phyloP scores from a whole-genome alignment of 2,113 vertebrate species.

The Xerus inauris region DNA sequence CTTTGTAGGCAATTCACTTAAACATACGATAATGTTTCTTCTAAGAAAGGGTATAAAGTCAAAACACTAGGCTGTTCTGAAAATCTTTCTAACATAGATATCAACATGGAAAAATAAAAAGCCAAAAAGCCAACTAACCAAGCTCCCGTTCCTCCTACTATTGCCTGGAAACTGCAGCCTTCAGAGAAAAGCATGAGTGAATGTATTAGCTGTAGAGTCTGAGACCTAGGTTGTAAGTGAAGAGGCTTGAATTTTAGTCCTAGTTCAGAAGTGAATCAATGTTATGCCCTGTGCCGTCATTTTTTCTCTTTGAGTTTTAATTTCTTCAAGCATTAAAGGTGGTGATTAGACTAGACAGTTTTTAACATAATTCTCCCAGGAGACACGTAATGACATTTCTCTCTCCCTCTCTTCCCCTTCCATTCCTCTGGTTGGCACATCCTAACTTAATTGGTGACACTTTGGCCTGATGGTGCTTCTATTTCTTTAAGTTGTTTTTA shows the following conservation, averaged over 20 bases:
- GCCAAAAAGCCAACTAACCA: background rate
- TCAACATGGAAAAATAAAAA: background rate
- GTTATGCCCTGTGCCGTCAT: background rate
- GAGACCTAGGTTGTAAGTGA: background rate
- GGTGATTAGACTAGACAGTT: background rate
- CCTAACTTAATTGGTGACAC: constrained; percentile 1
- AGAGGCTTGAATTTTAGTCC: background rate
- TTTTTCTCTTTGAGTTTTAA: background rate
- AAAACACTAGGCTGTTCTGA: constrained; percentile 7
- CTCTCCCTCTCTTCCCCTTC: background rate
- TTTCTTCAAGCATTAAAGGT: background rate
- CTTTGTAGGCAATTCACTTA: constrained; percentile 1
- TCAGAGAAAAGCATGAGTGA: background rate
- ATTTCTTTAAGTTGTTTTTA: background rate
- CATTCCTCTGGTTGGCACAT: background rate
- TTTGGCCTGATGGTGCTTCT: background rate
- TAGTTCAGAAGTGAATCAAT: background rate
- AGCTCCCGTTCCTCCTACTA: rapidly evolving
- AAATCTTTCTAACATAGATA: background rate
- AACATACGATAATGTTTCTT: constrained; percentile 33
- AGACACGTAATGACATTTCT: background rate
- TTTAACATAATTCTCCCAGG: background rate
- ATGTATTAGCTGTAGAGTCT: background rate
- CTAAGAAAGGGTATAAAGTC: constrained; percentile 46
- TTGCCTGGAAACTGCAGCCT: background rate